Conservation (phyloP, 1,140 invertebrate genomes). For the Stenopsyche tienmushanensis region DNA sequence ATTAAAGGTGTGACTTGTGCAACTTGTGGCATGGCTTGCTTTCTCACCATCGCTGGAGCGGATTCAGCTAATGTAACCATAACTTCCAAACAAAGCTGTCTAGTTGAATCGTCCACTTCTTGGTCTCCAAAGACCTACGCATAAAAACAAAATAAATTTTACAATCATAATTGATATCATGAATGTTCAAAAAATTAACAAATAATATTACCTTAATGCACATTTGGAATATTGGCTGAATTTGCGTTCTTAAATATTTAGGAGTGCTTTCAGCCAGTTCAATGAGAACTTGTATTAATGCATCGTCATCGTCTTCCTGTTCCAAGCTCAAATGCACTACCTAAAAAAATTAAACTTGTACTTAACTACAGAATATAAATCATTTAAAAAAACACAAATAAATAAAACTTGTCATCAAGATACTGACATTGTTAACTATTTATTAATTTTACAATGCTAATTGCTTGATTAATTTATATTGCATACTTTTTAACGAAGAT, state of each 20-base stretch:
- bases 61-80: slow-evolving; percentile 94
- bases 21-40: slow-evolving; percentile 81
- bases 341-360: slow-evolving; percentile 46
- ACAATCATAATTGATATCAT: background rate
- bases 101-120: slow-evolving; percentile 80
- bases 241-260: slow-evolving; percentile 85
- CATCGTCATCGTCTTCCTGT: slow-evolving; percentile 80
- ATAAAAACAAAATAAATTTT: background rate
- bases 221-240: slow-evolving; percentile 85
- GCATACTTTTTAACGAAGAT: slow-evolving; percentile 19
- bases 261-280: slow-evolving; percentile 92
- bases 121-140: slow-evolving; percentile 65
- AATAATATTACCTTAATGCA: slow-evolving; percentile 79
- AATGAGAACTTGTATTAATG: slow-evolving; percentile 86
- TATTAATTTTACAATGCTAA: slow-evolving; percentile 34
- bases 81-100: slow-evolving; percentile 90
- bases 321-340: slow-evolving; percentile 78
- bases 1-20: slow-evolving; percentile 76
- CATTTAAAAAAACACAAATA: background rate
- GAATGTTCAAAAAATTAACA: slow-evolving; percentile 3
- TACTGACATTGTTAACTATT: slow-evolving; percentile 33
- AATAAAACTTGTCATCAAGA: slow-evolving; percentile 18
- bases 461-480: slow-evolving; percentile 29
- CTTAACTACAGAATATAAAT: background rate
- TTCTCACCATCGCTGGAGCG: slow-evolving; percentile 93